Conservation (phyloP, 1,140 invertebrate genomes). For the Zaprionus lachaisei region DNA sequence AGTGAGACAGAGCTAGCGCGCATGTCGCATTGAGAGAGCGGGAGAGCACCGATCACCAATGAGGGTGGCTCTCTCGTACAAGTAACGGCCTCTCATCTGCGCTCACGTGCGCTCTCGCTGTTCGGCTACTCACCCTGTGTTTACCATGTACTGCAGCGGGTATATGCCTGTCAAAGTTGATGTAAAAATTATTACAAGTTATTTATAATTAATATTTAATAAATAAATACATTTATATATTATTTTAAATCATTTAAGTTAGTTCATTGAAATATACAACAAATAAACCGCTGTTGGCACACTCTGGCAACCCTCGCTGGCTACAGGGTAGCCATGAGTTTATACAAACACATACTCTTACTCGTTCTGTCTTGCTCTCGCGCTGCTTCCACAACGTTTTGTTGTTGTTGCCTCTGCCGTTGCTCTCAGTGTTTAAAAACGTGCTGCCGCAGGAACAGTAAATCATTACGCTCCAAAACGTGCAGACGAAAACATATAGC, state of each 20-base stretch:
- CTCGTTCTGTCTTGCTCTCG: slow-evolving; percentile 20
- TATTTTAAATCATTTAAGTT: too few species aligned
- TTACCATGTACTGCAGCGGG: not conserved
- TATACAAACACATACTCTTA: slow-evolving; percentile 10
- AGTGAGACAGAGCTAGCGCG: slow-evolving; percentile 14
- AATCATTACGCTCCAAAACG: slow-evolving; percentile 78
- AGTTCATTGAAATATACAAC: too few species aligned
- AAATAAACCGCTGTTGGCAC: not conserved
- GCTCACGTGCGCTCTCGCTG: slow-evolving; percentile 42
- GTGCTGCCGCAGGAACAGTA: slow-evolving; percentile 76
- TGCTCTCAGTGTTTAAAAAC: slow-evolving; percentile 69
- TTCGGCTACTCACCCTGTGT: slow-evolving; percentile 16
- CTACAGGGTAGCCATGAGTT: slow-evolving; percentile 23
- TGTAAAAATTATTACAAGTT: not conserved
- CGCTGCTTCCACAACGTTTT: slow-evolving; percentile 17
- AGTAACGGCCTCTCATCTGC: slow-evolving; percentile 25
- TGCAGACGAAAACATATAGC: slow-evolving; percentile 57
- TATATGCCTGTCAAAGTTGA: not conserved
- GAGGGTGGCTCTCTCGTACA: slow-evolving; percentile 43
- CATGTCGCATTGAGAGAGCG: not conserved
- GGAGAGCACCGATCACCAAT: slow-evolving; percentile 34
- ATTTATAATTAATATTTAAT: not conserved
- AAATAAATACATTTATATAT: not conserved
- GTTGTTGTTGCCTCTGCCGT: slow-evolving; percentile 19
- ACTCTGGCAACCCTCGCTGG: not conserved